Conservation (phyloP, 2,888 invertebrate genomes). For the Cryptus armator region DNA sequence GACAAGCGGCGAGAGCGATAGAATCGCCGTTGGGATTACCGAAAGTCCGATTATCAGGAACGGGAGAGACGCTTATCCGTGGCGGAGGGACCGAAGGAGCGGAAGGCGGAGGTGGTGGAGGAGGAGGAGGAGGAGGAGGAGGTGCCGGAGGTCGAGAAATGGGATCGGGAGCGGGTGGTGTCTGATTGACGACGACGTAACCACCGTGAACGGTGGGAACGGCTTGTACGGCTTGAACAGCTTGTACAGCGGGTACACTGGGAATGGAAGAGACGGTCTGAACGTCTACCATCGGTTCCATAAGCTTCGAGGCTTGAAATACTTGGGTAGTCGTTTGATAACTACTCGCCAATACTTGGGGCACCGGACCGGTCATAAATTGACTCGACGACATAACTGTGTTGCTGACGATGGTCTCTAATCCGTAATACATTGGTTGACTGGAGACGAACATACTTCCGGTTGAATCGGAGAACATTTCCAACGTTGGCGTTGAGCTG, state of each 20-base stretch:
- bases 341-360: slow-evolving; percentile 93
- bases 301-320: slow-evolving; percentile 92
- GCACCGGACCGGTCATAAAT: slow-evolving; percentile 93
- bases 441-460: slow-evolving; percentile 86
- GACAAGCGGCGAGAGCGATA: slow-evolving; percentile 72
- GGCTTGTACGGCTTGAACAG: slow-evolving; percentile 67
- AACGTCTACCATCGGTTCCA: slow-evolving; percentile 92
- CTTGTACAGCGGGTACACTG: slow-evolving; percentile 72
- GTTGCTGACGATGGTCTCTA: slow-evolving; percentile 95
- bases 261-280: slow-evolving; percentile 86
- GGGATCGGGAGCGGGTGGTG: slow-evolving; percentile 73
- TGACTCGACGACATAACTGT: slow-evolving; percentile 96
- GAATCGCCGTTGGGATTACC: slow-evolving; percentile 74
- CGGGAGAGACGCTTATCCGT: slow-evolving; percentile 45
- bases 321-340: slow-evolving; percentile 94
- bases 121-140: slow-evolving; percentile 36
- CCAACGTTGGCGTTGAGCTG: slow-evolving; percentile 88
- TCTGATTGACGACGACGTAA: slow-evolving; percentile 81
- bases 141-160: slow-evolving; percentile 65
- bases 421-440: slow-evolving; percentile 93
- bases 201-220: slow-evolving; percentile 76
- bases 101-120: slow-evolving; percentile 48
- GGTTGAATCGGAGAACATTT: slow-evolving; percentile 88
- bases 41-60: slow-evolving; percentile 44
- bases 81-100: slow-evolving; percentile 35